phyloP scores from a whole-genome alignment of 1,140 invertebrate species.

The Aphaenogaster floridana region DNA sequence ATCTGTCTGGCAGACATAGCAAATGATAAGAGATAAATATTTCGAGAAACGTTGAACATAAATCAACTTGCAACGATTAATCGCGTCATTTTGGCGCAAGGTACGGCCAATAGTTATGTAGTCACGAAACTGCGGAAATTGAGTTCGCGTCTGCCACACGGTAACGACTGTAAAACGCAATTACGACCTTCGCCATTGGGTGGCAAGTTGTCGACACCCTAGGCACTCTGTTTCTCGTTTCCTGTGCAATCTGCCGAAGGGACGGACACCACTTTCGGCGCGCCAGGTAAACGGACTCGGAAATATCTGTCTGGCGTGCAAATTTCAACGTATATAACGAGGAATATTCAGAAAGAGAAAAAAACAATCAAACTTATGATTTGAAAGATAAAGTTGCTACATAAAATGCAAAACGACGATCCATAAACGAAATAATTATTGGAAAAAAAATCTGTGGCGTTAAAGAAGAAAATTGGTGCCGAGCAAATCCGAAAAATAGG shows the following conservation, averaged over 20 bases:
- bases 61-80: neutral
- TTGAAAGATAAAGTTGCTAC: conserved; percentile 3
- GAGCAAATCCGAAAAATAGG: neutral
- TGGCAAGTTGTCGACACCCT: conserved; percentile 37
- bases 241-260: conserved; percentile 59
- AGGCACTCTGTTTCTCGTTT: conserved; percentile 61
- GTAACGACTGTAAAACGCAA: conserved; percentile 65
- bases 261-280: conserved; percentile 59
- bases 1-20: neutral
- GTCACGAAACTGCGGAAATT: conserved; percentile 66
- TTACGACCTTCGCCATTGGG: conserved; percentile 63
- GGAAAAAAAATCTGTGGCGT: neutral
- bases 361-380: neutral
- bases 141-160: conserved; percentile 54
- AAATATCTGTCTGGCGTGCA: conserved; percentile 43
- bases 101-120: neutral
- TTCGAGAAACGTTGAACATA: neutral
- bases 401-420: conserved; percentile 13
- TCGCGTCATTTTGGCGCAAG: neutral
- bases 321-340: conserved; percentile 29
- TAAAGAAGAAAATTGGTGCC: neutral
- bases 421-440: neutral
- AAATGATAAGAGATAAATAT: neutral
- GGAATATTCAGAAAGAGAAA: neutral
- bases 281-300: conserved; percentile 35